Evolutionary conservation across 37 sponge, comb jelly and placozoan genomes (phyloP).

Genomic region (Mnemiopsis leidyi): DNA sequence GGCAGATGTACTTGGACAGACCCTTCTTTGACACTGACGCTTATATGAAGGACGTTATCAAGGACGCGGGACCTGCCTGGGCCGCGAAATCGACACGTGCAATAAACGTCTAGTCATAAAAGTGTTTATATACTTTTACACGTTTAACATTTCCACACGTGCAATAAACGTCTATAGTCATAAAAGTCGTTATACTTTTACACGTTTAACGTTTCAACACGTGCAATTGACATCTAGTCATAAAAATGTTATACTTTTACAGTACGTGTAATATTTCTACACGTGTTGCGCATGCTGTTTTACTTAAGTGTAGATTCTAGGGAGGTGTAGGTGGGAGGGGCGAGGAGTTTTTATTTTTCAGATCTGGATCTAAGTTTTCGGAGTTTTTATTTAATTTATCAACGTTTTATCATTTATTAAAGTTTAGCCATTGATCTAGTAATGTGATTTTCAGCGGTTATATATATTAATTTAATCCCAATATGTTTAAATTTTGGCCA

Average conservation of each 20-base stretch:
- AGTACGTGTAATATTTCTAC: no score
- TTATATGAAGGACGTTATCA: conserved; percentile 5
- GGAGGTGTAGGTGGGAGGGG: no score
- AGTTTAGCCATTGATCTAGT: neutral
- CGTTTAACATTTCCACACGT: no score
- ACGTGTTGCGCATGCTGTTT: no score
- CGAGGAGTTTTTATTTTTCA: neutral
- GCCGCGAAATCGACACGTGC: neutral
- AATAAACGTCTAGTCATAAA: neutral
- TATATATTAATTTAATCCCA: neutral
- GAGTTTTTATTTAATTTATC: neutral
- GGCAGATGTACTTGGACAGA: conserved; percentile 36
- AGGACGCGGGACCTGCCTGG: conserved; percentile 50
- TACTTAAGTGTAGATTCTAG: no score
- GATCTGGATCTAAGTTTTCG: neutral
- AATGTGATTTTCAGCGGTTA: neutral
- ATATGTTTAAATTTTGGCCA: neutral
- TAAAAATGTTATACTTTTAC: no score
- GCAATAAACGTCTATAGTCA: no score
- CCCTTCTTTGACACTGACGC: conserved; percentile 57
- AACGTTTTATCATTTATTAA: neutral
- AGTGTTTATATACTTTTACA: no score
- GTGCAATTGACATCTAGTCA: no score
- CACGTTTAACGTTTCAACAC: no score
- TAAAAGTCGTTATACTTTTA: no score